Base-by-base conservation (phyloP, 2,113 vertebrate species). In the Leucopsar rothschildi region DNA sequence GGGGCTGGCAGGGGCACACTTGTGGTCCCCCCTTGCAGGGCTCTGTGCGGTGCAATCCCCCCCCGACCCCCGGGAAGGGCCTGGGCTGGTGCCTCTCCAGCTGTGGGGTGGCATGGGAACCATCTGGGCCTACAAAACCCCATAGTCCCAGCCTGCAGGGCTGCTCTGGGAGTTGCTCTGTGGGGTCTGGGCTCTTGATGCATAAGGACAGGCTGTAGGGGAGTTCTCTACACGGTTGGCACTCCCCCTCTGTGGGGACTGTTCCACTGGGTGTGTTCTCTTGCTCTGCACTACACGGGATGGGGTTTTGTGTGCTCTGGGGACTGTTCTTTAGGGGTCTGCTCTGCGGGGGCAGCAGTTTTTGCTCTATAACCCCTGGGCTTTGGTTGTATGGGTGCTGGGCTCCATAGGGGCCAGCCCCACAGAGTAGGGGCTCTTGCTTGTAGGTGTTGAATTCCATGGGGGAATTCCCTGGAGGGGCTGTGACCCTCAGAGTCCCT, bases 1-100 rank as follows among this genome's bases (percentile, higher is more conserved):
- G 39, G 22, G 40, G 35, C n/a, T 6, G 6, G 33, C 5, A 10
- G 44, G 44, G 57, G 10, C 6, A 2, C 1, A 6, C 0, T 0
- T 40, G 16, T 5, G 21, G 4, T 11, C 4, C 9, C 15, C 15
- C 33, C 29, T 33, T 27, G 49, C 35, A 9, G 68, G 56, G 65
- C 27, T 71, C 28, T 23, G 82, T 13, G 69, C 0, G 0, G 7
- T n/a, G 40, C 35, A 10, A 18, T 39, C 35, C 12, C 14, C 25
- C 40, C 11, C 59, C 12, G 47, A 22, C 19, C 63, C 45, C 40
- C 4, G 2, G 27, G 29, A 44, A 80, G 27, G 42, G 40, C 27
- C 7, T 1, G 3, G 60, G 22, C 15, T 6, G 5, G 5, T 23
- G 12, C 2, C 20, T 22, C 28, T 25, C 4, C 20, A 6, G 11